Conservation (phyloP, 2,888 invertebrate genomes). For the Volucella bombylans region DNA sequence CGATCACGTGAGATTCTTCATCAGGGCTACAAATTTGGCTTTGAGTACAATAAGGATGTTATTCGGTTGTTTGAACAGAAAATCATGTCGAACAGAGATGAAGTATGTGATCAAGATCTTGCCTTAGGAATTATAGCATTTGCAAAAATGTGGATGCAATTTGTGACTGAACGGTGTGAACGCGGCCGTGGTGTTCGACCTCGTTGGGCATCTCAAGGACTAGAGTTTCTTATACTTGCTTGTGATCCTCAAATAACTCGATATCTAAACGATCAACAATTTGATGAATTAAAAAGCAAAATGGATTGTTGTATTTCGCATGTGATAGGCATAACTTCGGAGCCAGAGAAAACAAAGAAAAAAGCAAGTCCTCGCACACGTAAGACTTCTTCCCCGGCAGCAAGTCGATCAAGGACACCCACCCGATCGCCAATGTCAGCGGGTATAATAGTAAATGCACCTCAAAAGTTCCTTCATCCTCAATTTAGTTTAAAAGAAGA, state of each 20-base stretch:
- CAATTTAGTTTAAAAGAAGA: constrained; percentile 82
- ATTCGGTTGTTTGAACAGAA: constrained; percentile 83
- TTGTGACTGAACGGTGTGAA: constrained; percentile 92
- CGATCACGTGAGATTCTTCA: constrained; percentile 90
- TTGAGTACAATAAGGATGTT: constrained; percentile 87
- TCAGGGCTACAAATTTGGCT: constrained; percentile 94
- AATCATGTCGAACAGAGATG: constrained; percentile 81
- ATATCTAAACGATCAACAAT: constrained; percentile 89
- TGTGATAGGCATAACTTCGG: constrained; percentile 88
- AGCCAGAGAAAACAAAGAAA: constrained; percentile 82
- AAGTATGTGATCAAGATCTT: constrained; percentile 82
- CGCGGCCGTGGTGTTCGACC: constrained; percentile 90
- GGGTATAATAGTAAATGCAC: constrained; percentile 78
- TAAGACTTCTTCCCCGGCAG: constrained; percentile 81
- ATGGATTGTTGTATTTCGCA: constrained; percentile 95
- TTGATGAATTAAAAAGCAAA: constrained; percentile 89
- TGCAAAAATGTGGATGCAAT: constrained; percentile 94
- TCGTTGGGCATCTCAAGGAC: constrained; percentile 93
- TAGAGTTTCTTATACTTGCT: constrained; percentile 92
- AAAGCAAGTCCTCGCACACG: constrained; percentile 82
- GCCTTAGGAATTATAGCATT: constrained; percentile 87
- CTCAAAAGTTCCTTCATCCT: constrained; percentile 80
- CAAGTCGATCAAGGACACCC: constrained; percentile 81
- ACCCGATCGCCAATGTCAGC: constrained; percentile 83
- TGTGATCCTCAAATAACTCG: constrained; percentile 93